phyloP scores from a whole-genome alignment of 2,113 vertebrate species.

The Petrocephalus zakoni region DNA sequence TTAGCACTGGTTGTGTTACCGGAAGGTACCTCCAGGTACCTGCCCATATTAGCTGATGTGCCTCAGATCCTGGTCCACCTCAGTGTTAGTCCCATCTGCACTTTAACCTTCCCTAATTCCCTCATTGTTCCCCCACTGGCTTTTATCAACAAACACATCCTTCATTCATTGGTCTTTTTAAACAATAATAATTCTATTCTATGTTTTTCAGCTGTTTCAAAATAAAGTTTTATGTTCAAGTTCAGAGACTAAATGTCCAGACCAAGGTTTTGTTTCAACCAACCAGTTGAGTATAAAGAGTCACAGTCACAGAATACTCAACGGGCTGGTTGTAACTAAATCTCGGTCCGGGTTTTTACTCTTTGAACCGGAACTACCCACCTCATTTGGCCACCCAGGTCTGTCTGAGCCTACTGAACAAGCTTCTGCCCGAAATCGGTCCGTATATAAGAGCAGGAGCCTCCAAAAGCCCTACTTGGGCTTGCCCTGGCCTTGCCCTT shows the following conservation, averaged over 20 bases:
- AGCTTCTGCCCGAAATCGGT: neutral
- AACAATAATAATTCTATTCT: too few relatives aligned
- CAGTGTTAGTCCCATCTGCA: too few relatives aligned
- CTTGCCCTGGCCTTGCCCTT: neutral
- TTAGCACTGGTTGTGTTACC: neutral
- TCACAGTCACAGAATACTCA: neutral
- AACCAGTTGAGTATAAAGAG: too few relatives aligned
- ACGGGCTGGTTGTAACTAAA: neutral
- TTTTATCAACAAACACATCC: too few relatives aligned
- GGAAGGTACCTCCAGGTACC: neutral
- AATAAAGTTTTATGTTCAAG: too few relatives aligned
- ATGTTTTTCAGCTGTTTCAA: too few relatives aligned
- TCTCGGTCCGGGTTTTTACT: neutral
- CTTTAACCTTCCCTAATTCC: too few relatives aligned
- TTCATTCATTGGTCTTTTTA: too few relatives aligned
- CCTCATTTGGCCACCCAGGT: neutral
- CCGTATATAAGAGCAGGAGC: neutral
- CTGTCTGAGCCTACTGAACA: neutral
- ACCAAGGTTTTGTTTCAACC: too few relatives aligned
- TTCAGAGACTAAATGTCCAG: too few relatives aligned
- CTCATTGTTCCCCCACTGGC: too few relatives aligned
- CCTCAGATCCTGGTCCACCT: too few relatives aligned
- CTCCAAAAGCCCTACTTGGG: neutral
- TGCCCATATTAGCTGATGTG: neutral
- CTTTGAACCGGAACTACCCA: neutral